A percentile compares a stretch with the other conserved stretches of the same genome.
These are phyloP conservation scores for Chlamydotis undulata DNA, from an alignment of 2,113 vertebrate species.

Conservation along the genomic window DNA sequence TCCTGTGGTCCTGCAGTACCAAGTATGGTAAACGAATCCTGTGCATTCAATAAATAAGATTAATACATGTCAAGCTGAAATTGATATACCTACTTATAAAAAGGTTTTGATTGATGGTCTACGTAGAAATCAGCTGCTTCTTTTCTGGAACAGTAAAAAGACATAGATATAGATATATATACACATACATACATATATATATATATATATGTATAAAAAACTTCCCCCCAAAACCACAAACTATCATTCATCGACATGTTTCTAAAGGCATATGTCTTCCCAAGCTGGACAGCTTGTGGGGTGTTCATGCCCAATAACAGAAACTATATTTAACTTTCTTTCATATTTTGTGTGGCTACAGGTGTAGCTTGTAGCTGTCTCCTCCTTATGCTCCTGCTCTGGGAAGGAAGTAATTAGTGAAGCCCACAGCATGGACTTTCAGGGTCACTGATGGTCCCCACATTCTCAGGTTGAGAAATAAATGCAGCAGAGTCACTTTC, in stretches of 20 bases:
- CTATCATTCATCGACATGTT: background rate
- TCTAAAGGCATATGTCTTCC: background rate
- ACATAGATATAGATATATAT: background rate
- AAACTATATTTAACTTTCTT: background rate
- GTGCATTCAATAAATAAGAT: background rate
- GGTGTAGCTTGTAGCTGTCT: background rate
- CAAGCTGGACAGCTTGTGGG: background rate
- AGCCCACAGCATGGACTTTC: background rate
- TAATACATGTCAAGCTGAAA: background rate
- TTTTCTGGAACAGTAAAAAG: conserved; percentile 83
- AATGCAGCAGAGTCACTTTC: background rate
- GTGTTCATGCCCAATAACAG: background rate
- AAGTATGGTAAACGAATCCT: background rate
- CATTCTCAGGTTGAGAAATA: background rate
- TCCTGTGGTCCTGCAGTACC: background rate
- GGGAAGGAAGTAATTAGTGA: background rate
- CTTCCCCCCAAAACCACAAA: background rate
- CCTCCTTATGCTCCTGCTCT: background rate
- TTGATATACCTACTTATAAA: conserved; percentile 86
- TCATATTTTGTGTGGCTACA: background rate
- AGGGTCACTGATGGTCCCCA: background rate
- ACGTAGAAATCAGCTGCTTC: conserved; percentile 89
- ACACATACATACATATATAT: fast-evolving
- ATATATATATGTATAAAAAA: fast-evolving
- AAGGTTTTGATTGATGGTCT: conserved; percentile 90